Conservation (phyloP, 1,140 invertebrate genomes). For the Gonatopus flavifemur region DNA sequence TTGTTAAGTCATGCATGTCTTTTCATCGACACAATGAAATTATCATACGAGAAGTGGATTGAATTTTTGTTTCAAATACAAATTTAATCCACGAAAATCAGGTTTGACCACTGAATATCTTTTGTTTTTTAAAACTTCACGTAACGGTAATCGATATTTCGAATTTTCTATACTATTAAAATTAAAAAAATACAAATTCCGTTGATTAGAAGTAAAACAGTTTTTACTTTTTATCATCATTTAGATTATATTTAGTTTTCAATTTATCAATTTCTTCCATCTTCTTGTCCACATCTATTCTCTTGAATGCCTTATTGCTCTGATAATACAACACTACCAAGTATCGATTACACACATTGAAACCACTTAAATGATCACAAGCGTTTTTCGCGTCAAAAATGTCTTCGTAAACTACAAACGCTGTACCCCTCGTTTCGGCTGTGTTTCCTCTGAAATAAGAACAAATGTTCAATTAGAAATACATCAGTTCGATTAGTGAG, state of each 20-base stretch:
- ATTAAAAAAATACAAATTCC: too few relatives aligned
- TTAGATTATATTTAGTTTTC: conserved; percentile 89
- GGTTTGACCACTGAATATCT: too few relatives aligned
- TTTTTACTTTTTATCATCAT: conserved; percentile 59
- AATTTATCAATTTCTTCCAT: conserved; percentile 95
- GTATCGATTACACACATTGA: conserved; percentile 99
- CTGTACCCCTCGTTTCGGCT: conserved; percentile 95
- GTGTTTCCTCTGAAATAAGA: conserved; percentile 85
- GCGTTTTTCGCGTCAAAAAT: conserved; percentile 99
- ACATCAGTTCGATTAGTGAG: too few relatives aligned
- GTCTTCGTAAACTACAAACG: conserved; percentile 99
- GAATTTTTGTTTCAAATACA: too few relatives aligned
- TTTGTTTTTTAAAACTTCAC: too few relatives aligned
- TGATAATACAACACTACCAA: conserved; percentile 97
- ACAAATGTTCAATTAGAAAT: conserved; percentile 19
- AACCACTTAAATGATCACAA: conserved; percentile 98
- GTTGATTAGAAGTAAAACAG: too few relatives aligned
- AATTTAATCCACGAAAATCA: too few relatives aligned
- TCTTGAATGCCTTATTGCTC: conserved; percentile 93
- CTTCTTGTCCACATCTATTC: conserved; percentile 95
- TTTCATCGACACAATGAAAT: too few relatives aligned
- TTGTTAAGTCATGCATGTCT: too few relatives aligned
- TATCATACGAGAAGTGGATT: too few relatives aligned
- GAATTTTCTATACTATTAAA: too few relatives aligned
- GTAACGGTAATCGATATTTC: too few relatives aligned